Base-by-base conservation (phyloP, 2,888 invertebrate genomes). In the Arrhopalites spinosus region DNA sequence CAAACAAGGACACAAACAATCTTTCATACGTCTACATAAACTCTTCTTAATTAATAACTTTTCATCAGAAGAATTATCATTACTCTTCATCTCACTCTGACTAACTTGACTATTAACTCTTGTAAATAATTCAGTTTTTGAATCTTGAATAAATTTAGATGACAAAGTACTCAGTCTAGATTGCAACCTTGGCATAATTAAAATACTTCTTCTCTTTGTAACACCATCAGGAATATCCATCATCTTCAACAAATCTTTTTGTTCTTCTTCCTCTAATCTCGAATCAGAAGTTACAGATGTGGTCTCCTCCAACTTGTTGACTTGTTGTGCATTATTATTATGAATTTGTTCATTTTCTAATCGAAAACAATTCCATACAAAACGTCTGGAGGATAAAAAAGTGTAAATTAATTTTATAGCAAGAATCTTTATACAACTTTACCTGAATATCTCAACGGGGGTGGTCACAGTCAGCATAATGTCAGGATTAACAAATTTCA, bases 301-400 rank as follows among this genome's bases (percentile, higher is more conserved):
- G 2, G 15, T 25, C 20, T 17, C 3, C 3, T 36, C 36, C 17
- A 17, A 27, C 13, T 23, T 36, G 8, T 8, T 25, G 17, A 20
- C 56, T 8, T 29, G 17, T 20, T 72, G 61, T 15, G 63, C 64
- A 13, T 73, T 61, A 50, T 64, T 63, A 30, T 73, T 73, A 25
- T 73, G 64, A 43, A 73, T 73, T 47, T 73, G 73, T 23, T 73
- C 73, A 30, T 73, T 61, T 23, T 73, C 73, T 15, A 73, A 20
- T 23, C 73, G 73, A 25, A 73, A 73, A 1, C 45, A n/a, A 25
- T 73, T 73, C 73, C 73, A 73, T 8, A 47, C 64, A 66, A 30
- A 73, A 30, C 73, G 63, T 20, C 73, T 73, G 25, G 13, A 50
- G 8, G 20, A 1, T 56, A 20, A 23, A 20, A 56, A 20, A 17